Percentiles rank a stretch among this genome's conserved stretches.
These are phyloP conservation scores for Drosophila athabasca DNA, from an alignment of 1,140 invertebrate genomes.

Conservation along the genomic window DNA sequence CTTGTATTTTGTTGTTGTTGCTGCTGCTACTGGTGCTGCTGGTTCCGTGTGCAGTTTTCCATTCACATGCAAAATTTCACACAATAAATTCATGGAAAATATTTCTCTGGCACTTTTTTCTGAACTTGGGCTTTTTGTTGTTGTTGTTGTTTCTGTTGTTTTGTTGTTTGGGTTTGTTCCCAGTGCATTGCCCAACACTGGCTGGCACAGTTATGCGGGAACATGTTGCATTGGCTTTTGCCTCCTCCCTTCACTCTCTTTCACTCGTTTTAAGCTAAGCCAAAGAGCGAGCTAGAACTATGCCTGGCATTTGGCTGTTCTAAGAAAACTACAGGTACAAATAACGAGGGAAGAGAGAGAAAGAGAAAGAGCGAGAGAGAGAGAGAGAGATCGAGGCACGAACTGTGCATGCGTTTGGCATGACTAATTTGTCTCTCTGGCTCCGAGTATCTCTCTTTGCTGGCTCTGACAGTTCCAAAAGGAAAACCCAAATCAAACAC, in stretches of 20 bases:
- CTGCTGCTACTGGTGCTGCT: conserved; percentile 33
- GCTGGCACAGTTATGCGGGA: conserved; percentile 65
- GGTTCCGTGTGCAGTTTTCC: conserved; percentile 58
- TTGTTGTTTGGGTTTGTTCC: neutral
- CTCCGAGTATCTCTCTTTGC: neutral
- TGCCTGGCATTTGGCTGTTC: conserved; percentile 38
- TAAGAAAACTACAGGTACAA: conserved; percentile 52
- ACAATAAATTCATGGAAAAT: conserved; percentile 72
- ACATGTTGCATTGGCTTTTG: conserved; percentile 27
- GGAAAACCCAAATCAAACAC: conserved; percentile 47
- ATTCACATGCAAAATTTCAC: conserved; percentile 81
- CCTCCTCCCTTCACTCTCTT: conserved; percentile 18
- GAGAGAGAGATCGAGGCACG: conserved; percentile 11
- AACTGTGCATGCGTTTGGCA: conserved; percentile 54
- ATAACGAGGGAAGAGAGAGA: conserved; percentile 10
- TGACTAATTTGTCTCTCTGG: conserved; percentile 67
- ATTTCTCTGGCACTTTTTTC: conserved; percentile 51
- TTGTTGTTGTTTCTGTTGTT: conserved; percentile 9
- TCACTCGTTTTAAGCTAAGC: conserved; percentile 35
- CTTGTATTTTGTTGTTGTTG: conserved; percentile 38
- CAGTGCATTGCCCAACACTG: conserved; percentile 17
- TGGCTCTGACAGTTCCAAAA: conserved; percentile 37
- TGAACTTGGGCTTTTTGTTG: conserved; percentile 34
- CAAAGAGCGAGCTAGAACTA: conserved; percentile 40
- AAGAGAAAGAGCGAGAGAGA: conserved; percentile 10